Evolutionary conservation across 1,140 invertebrate species (phyloP).

Genomic region (Gryon sp.): DNA sequence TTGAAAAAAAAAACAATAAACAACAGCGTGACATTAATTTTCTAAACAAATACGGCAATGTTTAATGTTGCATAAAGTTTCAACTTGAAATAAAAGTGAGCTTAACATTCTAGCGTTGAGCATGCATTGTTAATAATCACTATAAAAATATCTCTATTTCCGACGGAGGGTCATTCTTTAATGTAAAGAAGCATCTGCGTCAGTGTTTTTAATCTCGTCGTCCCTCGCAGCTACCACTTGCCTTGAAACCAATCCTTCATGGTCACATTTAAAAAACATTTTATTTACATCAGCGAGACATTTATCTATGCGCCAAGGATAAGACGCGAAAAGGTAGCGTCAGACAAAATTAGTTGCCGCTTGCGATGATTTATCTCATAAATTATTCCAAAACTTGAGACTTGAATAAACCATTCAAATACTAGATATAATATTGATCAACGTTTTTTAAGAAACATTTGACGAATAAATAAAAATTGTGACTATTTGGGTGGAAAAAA

Average conservation of each 20-base stretch:
- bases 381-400: conserved; percentile 9
- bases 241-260: conserved; percentile 56
- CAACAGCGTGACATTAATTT: too few species aligned
- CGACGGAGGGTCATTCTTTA: conserved; percentile 22
- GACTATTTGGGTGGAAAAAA: too few species aligned
- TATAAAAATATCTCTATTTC: conserved; percentile 38
- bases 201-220: conserved; percentile 47
- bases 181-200: conserved; percentile 50
- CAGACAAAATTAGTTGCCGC: conserved; percentile 25
- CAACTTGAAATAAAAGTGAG: background rate
- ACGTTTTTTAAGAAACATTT: too few species aligned
- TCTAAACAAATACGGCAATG: background rate
- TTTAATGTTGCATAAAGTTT: conserved; percentile 11
- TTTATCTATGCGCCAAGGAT: conserved; percentile 40
- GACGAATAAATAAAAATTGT: too few species aligned
- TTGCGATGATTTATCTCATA: conserved; percentile 10
- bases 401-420: too few species aligned
- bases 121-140: conserved; percentile 37
- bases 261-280: conserved; percentile 46
- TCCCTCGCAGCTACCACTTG: conserved; percentile 31
- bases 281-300: conserved; percentile 39
- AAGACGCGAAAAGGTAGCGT: background rate
- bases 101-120: conserved; percentile 6
- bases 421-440: too few species aligned
- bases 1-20: too few species aligned